phyloP scores from a whole-genome alignment of 23 tunicate species.

The Phallusia fumigata region DNA sequence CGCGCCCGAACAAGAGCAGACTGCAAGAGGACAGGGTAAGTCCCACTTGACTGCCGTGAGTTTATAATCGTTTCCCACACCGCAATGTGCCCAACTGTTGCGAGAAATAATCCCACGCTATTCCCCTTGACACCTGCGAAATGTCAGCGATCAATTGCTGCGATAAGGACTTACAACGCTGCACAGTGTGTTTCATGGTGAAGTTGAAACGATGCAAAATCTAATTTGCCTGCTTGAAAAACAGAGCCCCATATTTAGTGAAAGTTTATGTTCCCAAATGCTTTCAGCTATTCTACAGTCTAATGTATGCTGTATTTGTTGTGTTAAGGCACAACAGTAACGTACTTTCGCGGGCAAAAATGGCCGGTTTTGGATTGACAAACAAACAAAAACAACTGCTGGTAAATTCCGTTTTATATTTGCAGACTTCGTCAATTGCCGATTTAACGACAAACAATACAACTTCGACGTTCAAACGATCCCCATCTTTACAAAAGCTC shows the following conservation, averaged over 20 bases:
- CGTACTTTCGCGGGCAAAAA: too few relatives aligned
- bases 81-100: neutral
- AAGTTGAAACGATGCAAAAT: too few relatives aligned
- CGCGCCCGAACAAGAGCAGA: conserved; percentile 57
- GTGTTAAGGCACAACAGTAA: too few relatives aligned
- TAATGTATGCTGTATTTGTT: too few relatives aligned
- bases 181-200: too few relatives aligned
- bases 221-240: too few relatives aligned
- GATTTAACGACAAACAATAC: neutral
- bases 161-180: too few relatives aligned
- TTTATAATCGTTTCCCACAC: neutral
- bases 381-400: too few relatives aligned
- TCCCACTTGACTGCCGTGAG: neutral
- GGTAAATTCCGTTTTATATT: neutral
- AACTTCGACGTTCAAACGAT: conserved; percentile 38
- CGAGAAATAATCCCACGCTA: neutral
- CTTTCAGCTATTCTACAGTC: too few relatives aligned
- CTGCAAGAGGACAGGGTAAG: conserved; percentile 40
- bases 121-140: neutral
- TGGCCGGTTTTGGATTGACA: too few relatives aligned
- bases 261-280: too few relatives aligned
- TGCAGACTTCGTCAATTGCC: conserved; percentile 6
- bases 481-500: conserved; percentile 74
- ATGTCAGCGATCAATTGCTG: neutral
- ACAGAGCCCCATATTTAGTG: too few relatives aligned